Conservation (phyloP, 1,140 invertebrate species). For the Papilio polytes region DNA sequence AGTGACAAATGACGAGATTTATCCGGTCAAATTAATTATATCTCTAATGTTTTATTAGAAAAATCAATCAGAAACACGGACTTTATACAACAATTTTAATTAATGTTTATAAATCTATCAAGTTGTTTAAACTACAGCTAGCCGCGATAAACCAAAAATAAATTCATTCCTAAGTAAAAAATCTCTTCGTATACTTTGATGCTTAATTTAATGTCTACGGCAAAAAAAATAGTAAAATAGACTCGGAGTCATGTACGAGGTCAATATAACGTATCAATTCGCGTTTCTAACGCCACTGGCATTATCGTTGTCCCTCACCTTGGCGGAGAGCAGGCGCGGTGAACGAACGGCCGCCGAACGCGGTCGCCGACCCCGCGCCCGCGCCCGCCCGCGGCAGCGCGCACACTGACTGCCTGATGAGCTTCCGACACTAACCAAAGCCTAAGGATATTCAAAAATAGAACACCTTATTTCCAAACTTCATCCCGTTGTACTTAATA, state of each 20-base stretch:
- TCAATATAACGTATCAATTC: slow-evolving; percentile 35
- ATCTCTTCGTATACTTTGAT: not conserved
- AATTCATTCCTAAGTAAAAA: not conserved
- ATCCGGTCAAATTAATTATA: not conserved
- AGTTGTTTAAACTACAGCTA: too few relatives aligned
- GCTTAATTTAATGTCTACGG: not conserved
- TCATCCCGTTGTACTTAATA: not conserved
- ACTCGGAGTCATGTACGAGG: not conserved
- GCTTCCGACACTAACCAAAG: slow-evolving; percentile 24
- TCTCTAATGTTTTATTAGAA: not conserved
- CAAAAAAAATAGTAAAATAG: not conserved
- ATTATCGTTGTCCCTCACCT: slow-evolving; percentile 39
- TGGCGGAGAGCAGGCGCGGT: slow-evolving; percentile 22
- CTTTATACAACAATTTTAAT: not conserved
- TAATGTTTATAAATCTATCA: not conserved
- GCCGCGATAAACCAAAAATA: too few relatives aligned
- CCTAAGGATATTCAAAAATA: slow-evolving; percentile 30
- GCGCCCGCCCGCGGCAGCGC: slow-evolving; percentile 29
- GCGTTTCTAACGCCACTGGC: slow-evolving; percentile 24
- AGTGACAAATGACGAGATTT: not conserved
- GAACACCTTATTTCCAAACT: not conserved
- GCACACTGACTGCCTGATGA: slow-evolving; percentile 34
- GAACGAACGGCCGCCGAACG: slow-evolving; percentile 39
- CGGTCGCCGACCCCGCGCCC: slow-evolving; percentile 37
- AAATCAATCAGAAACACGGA: not conserved